A percentile compares a stretch with the other conserved stretches of the same genome.
phyloP scores from a whole-genome alignment of 2,113 vertebrate genomes.

The Myrmecobius fasciatus region DNA sequence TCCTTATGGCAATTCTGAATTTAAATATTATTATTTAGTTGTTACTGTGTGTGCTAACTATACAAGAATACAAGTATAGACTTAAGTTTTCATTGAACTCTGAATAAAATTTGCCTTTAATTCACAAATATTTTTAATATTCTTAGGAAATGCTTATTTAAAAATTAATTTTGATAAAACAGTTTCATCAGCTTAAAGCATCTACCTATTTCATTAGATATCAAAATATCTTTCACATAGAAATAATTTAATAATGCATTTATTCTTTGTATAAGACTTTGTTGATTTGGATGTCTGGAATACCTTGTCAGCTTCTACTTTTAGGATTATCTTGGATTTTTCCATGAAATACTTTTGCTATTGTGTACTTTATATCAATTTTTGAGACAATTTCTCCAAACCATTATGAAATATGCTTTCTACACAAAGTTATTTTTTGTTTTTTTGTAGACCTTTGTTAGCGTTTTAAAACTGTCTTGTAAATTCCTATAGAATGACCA shows the following conservation, averaged over 20 bases:
- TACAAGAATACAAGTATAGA: neutral
- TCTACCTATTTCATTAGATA: neutral
- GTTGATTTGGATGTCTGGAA: neutral
- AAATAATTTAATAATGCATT: neutral
- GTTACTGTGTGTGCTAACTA: constrained; percentile 11
- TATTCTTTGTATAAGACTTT: constrained; percentile 21
- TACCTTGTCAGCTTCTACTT: neutral
- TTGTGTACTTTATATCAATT: constrained; percentile 21
- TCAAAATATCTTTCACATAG: constrained; percentile 4
- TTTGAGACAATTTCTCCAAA: constrained; percentile 25
- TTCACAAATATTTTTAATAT: neutral
- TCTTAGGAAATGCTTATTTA: neutral
- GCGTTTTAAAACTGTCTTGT: constrained; percentile 36
- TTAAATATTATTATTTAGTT: neutral
- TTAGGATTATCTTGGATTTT: neutral
- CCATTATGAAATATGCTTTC: constrained; percentile 6
- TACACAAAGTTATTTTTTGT: constrained; percentile 14
- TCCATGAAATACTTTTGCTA: constrained; percentile 1
- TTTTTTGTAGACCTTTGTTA: constrained; percentile 40
- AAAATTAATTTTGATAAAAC: neutral
- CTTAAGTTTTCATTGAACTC: neutral
- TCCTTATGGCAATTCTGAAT: constrained; percentile 24
- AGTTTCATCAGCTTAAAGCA: constrained; percentile 22
- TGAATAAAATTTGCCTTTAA: neutral
- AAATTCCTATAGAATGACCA: neutral